phyloP scores from a whole-genome alignment of 2,797 vertebrate species.

The Tachyglossus aculeatus region DNA sequence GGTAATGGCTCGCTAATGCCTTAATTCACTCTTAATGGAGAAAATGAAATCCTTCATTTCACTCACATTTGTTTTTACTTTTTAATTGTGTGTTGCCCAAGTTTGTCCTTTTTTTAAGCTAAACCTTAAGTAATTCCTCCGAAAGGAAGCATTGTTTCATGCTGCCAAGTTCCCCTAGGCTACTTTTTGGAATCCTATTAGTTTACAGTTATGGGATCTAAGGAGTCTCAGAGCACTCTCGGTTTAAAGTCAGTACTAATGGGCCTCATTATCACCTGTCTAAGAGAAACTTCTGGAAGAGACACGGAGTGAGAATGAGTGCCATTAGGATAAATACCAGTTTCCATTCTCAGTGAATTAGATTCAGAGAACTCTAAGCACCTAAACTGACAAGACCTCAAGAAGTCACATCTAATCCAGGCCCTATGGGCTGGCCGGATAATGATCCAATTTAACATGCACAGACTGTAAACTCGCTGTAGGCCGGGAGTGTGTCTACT shows the following conservation, averaged over 20 bases:
- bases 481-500: too few species aligned
- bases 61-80: constrained; percentile 18
- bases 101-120: constrained; percentile 19
- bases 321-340: too few species aligned
- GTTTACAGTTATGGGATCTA: constrained; percentile 4
- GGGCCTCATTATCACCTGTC: too few species aligned
- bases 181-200: constrained; percentile 15
- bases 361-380: too few species aligned
- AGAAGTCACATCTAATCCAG: too few species aligned
- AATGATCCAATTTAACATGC: too few species aligned
- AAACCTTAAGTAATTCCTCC: constrained; percentile 18
- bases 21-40: constrained; percentile 39
- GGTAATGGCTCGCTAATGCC: constrained; percentile 11
- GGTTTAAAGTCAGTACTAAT: constrained; percentile 6
- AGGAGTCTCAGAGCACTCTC: not conserved
- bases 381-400: too few species aligned
- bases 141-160: constrained; percentile 18
- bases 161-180: constrained; percentile 10
- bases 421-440: too few species aligned
- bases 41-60: constrained; percentile 30
- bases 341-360: not conserved
- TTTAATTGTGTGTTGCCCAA: constrained; percentile 32
- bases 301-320: too few species aligned
- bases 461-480: too few species aligned
- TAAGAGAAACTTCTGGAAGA: too few species aligned